These are phyloP conservation scores for Clavelina lepadiformis DNA, from an alignment of 23 tunicate genomes.

Conservation along the genomic window DNA sequence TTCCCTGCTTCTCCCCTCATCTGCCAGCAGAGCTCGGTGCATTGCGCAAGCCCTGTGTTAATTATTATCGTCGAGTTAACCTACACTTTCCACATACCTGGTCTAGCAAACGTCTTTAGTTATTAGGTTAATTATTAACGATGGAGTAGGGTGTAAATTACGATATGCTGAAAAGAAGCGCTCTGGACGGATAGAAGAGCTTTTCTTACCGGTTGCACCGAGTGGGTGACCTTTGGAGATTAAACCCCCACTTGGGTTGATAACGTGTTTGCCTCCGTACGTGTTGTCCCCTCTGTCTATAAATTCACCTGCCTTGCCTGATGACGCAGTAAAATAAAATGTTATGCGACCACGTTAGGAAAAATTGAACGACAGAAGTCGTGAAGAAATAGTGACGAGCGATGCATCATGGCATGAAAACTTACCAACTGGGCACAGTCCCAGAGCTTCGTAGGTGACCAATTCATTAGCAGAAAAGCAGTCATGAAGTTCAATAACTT, in stretches of 20 bases:
- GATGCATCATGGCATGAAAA: not conserved
- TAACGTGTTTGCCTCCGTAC: conserved; percentile 87
- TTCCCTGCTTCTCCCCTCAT: conserved; percentile 97
- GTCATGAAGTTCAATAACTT: conserved; percentile 97
- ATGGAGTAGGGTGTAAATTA: too few relatives aligned
- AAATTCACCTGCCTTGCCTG: conserved; percentile 96
- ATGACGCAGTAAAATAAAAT: conserved; percentile 1
- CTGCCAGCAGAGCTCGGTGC: conserved; percentile 96
- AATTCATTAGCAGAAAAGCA: conserved; percentile 99
- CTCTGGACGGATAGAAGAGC: not conserved
- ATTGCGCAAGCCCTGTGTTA: conserved; percentile 85
- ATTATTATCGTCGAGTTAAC: conserved; percentile 1
- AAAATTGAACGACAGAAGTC: not conserved
- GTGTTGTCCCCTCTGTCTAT: conserved; percentile 97
- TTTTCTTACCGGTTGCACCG: conserved; percentile 82
- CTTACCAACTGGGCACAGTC: conserved; percentile 82
- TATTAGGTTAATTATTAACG: conserved; percentile 1
- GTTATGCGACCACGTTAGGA: not conserved
- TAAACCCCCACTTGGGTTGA: conserved; percentile 97
- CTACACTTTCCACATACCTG: too few relatives aligned
- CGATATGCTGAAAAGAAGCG: too few relatives aligned
- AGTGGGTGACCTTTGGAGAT: conserved; percentile 99
- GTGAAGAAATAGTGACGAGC: not conserved
- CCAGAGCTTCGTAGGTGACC: conserved; percentile 95
- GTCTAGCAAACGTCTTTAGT: not conserved